Percentiles rank a stretch among this genome's conserved stretches.
These are phyloP conservation scores for Cyphomyrmex costatus DNA, from an alignment of 1,140 invertebrate species.

Conservation along the genomic window DNA sequence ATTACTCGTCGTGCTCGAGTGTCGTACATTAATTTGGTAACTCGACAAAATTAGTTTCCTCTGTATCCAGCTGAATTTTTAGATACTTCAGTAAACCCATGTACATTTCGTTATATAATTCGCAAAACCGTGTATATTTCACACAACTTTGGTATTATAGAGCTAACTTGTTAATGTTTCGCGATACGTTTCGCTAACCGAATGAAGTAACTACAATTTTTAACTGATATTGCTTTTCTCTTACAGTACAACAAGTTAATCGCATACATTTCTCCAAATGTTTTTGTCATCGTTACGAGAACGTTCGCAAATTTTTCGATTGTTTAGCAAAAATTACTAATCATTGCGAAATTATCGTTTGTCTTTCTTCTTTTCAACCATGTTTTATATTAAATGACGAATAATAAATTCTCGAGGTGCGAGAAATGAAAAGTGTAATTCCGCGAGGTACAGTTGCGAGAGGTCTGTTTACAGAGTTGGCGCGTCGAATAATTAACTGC, in stretches of 20 bases:
- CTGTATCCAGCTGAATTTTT: too few species aligned
- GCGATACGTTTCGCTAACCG: background rate
- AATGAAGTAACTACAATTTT: background rate
- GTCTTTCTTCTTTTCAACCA: background rate
- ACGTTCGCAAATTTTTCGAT: background rate
- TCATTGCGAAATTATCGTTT: background rate
- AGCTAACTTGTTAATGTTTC: background rate
- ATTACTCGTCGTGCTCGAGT: too few species aligned
- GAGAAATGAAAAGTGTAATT: slow-evolving; percentile 21
- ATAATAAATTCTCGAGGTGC: slow-evolving; percentile 18
- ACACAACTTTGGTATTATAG: background rate
- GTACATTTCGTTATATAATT: too few species aligned
- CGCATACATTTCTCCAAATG: background rate
- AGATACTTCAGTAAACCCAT: too few species aligned
- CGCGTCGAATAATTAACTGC: slow-evolving; percentile 49
- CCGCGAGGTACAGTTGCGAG: slow-evolving; percentile 15
- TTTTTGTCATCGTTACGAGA: background rate
- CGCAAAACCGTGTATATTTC: too few species aligned
- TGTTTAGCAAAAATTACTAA: background rate
- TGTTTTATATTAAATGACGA: slow-evolving; percentile 32
- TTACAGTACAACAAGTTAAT: background rate
- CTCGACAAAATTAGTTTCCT: too few species aligned
- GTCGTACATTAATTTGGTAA: too few species aligned
- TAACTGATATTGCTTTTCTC: background rate
- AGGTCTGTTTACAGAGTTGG: slow-evolving; percentile 16